Conservation (phyloP, 2,888 invertebrate genomes). For the Seladonia tumulorum region DNA sequence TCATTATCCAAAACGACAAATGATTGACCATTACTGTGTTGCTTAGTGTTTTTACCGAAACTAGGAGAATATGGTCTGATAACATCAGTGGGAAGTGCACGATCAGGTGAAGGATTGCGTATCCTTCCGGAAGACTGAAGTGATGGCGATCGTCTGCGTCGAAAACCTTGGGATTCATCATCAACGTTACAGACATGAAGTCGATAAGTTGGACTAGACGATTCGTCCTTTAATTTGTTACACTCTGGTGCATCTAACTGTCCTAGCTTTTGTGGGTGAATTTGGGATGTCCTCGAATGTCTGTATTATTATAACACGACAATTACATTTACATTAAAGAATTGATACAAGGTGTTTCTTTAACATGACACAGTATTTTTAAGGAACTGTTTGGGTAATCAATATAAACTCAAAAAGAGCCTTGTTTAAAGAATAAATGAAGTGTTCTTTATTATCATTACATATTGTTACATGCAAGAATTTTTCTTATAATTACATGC, state of each 20-base stretch:
- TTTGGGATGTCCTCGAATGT: constrained; percentile 71
- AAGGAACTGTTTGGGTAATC: background rate
- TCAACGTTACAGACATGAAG: constrained; percentile 83
- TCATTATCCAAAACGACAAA: constrained; percentile 78
- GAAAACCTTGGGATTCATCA: constrained; percentile 79
- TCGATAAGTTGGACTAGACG: constrained; percentile 83
- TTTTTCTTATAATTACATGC: background rate
- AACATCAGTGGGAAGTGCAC: constrained; percentile 57
- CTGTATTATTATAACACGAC: constrained; percentile 48
- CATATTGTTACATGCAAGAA: background rate
- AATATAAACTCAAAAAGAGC: background rate
- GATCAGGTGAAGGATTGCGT: constrained; percentile 71
- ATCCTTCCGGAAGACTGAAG: constrained; percentile 70
- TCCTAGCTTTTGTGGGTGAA: constrained; percentile 67
- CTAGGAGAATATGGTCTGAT: constrained; percentile 80
- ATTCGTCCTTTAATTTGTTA: constrained; percentile 77
- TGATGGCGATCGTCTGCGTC: constrained; percentile 69
- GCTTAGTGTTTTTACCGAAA: constrained; percentile 71
- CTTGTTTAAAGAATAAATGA: background rate
- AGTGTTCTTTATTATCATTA: background rate
- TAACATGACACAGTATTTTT: background rate
- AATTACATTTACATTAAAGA: background rate
- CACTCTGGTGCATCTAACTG: constrained; percentile 69
- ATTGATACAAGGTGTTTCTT: background rate
- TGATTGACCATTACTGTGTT: constrained; percentile 70